phyloP scores from a whole-genome alignment of 2,888 invertebrate species.

The Zaprionus lineosus region DNA sequence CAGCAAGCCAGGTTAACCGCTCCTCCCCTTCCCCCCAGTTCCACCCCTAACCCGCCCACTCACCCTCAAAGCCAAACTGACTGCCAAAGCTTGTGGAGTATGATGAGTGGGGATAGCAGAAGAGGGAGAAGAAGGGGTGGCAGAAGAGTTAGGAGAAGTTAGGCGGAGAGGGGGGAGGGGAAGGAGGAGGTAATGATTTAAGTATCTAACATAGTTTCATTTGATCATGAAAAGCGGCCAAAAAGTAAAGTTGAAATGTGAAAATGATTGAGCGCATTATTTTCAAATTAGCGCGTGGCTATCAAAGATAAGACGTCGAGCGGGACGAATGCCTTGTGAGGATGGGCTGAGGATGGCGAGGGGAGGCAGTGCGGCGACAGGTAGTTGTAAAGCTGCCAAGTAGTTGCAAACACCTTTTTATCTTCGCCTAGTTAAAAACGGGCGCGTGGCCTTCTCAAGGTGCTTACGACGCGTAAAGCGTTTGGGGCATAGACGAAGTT shows the following conservation, averaged over 20 bases:
- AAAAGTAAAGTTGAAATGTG: slow-evolving; percentile 59
- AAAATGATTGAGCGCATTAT: slow-evolving; percentile 79
- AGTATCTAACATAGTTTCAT: slow-evolving; percentile 36
- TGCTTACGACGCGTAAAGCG: slow-evolving; percentile 11
- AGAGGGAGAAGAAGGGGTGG: no score
- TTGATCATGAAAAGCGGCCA: slow-evolving; percentile 33
- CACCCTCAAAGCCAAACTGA: no score
- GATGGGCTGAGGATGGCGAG: no score
- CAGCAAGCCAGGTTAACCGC: slow-evolving; percentile 36
- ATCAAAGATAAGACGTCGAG: slow-evolving; percentile 18
- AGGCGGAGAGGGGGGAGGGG: no score
- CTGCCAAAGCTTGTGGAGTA: no score
- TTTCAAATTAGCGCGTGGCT: slow-evolving; percentile 79
- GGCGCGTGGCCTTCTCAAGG: slow-evolving; percentile 53
- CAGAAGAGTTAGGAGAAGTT: no score
- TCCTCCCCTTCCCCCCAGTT: no score
- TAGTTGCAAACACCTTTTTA: slow-evolving; percentile 36
- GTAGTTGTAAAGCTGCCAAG: background rate
- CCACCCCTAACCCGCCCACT: no score
- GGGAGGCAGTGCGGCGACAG: background rate
- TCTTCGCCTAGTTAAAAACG: slow-evolving; percentile 30
- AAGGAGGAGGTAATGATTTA: no score
- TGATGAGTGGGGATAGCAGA: no score
- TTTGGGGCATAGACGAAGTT: background rate
- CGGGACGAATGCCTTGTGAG: no score